Base-by-base conservation (phyloP, 2,888 invertebrate species). In the Horisme vitalbata region DNA sequence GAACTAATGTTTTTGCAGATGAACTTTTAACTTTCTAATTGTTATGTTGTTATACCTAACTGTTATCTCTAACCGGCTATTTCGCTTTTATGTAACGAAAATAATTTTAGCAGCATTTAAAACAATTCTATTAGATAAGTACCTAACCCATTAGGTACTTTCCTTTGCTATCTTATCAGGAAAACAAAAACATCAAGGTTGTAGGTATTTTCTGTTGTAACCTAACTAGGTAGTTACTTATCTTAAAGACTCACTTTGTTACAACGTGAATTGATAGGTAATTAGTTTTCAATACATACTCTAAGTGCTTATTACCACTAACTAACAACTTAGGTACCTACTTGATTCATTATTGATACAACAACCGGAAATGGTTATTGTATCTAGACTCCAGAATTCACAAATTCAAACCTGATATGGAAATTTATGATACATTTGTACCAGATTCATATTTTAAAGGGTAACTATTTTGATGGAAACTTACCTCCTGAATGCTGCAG, bases 401-500 rank as follows among this genome's bases (percentile, higher is more conserved):
- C n/a, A n/a, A n/a, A n/a, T n/a, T n/a, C n/a, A n/a, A n/a, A n/a
- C n/a, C n/a, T n/a, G n/a, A n/a, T n/a, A n/a, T n/a, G n/a, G n/a
- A n/a, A n/a, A n/a, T n/a, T n/a, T n/a, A n/a, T n/a, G n/a, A n/a
- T n/a, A n/a, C n/a, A n/a, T n/a, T n/a, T n/a, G n/a, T n/a, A n/a
- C n/a, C n/a, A n/a, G n/a, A n/a, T n/a, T n/a, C n/a, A n/a, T n/a
- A n/a, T n/a, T n/a, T n/a, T n/a, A n/a, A n/a, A n/a, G n/a, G n/a
- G n/a, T n/a, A n/a, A n/a, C n/a, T n/a, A n/a, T n/a, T n/a, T n/a
- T n/a, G n/a, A n/a, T 10, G 3, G 23, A n/a, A 4, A 26, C 83
- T 74, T 52, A 88, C 89, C 88, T 73, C 85, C 82, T 55, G 82
- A 79, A 72, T 79, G 75, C 41, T 83, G 71, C 63, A 93, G 86